Conservation (phyloP, 2,113 vertebrate species). For the Ochotona princeps region DNA sequence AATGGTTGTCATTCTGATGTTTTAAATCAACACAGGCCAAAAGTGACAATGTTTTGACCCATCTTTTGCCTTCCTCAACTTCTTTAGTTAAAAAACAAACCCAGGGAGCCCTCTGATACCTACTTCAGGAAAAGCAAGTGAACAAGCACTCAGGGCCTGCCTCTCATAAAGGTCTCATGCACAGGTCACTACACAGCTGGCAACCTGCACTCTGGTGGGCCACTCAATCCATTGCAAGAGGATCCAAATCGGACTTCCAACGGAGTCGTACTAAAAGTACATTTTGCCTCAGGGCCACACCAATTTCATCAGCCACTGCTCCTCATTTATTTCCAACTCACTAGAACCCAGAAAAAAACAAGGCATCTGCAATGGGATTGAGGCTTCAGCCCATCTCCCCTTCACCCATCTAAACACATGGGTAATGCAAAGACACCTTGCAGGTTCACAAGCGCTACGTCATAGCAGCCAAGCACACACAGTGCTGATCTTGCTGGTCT, state of each 20-base stretch:
- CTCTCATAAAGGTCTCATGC: neutral
- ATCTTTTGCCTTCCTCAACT: neutral
- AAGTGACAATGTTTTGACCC: neutral
- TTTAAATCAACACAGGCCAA: neutral
- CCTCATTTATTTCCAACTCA: neutral
- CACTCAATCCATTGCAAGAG: neutral
- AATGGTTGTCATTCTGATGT: neutral
- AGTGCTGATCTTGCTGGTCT: neutral
- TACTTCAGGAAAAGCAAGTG: neutral
- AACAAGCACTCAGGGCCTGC: neutral
- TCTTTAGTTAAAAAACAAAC: constrained; percentile 30
- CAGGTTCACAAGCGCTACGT: neutral
- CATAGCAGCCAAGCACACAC: neutral
- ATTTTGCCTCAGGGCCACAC: neutral
- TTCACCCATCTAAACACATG: neutral
- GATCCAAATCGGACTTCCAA: neutral
- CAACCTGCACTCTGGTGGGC: neutral
- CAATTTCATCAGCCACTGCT: neutral
- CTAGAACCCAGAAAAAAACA: neutral
- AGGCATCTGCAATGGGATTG: neutral
- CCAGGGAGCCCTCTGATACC: neutral
- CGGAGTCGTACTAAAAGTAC: neutral
- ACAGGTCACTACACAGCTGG: neutral
- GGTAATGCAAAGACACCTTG: neutral
- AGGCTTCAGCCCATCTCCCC: neutral